Conservation (phyloP, 2,113 vertebrate species). For the Otocyon megalotis region DNA sequence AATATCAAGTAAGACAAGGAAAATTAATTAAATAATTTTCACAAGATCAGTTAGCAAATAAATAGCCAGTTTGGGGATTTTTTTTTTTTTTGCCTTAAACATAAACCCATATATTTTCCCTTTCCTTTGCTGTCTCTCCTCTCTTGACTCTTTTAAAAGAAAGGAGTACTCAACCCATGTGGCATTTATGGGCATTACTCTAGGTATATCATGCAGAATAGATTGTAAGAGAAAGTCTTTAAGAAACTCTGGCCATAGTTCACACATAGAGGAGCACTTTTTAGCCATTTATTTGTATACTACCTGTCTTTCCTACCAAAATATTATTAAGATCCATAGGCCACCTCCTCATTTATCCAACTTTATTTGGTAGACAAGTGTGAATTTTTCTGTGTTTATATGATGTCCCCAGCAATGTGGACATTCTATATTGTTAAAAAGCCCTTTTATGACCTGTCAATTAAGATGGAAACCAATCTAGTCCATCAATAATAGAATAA, state of each 20-base stretch:
- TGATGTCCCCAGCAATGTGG: not conserved
- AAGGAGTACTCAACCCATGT: not conserved
- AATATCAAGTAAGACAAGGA: not conserved
- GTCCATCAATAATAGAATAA: not conserved
- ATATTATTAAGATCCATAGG: not conserved
- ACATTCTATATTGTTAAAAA: not conserved
- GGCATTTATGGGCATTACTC: not conserved
- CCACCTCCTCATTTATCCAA: not conserved
- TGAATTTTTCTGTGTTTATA: not conserved
- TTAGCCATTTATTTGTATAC: not conserved
- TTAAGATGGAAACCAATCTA: constrained; percentile 14
- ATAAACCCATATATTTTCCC: not conserved
- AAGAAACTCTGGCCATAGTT: not conserved
- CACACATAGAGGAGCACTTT: not conserved
- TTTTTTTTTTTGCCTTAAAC: not conserved
- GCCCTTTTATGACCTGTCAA: not conserved
- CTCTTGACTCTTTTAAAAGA: not conserved
- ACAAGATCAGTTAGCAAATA: not conserved
- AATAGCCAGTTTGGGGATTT: not conserved
- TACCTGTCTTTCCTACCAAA: not conserved
- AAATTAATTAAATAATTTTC: not conserved
- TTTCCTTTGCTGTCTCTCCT: not conserved
- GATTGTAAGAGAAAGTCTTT: not conserved
- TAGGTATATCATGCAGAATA: not conserved
- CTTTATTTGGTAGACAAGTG: constrained; percentile 19